Evolutionary conservation across 2,888 invertebrate genomes (phyloP), one percentile per base, ranked within the genome.

Genomic region (Mythimna pallens): DNA sequence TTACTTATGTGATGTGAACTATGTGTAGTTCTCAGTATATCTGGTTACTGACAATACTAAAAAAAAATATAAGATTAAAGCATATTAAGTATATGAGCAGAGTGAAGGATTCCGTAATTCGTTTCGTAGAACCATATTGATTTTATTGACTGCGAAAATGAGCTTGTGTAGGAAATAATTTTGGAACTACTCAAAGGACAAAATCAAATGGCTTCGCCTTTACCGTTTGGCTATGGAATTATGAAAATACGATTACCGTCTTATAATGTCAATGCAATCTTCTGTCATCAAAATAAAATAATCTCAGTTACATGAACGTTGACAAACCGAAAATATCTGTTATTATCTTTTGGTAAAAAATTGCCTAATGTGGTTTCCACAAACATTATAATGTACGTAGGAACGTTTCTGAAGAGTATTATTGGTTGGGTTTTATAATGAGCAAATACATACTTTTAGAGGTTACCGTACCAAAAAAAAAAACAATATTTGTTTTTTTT

Each of bases 351-450:
- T 34, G 2, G 34, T 25, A 63, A 63, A 14, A 66, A 64, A 76
- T 12, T 17, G 8, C n/a, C n/a, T 22, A 47, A 70, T 43, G 77
- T 43, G 40, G 9, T 52, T 69, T 43, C 34, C 17, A 34, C 34
- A 14, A 43, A n/a, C 58, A 76, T 76, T 59, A 73, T 43, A 36
- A 52, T 59, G 52, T 76, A 52, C n/a, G 52, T 66, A 76, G 43
- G 10, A 10, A 50, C 52, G 5, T 58, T 58, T 61, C n/a, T 55
- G 12, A 50, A 17, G 17, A n/a, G 20, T 20, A 25, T 54, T 61
- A 50, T 50, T 17, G 43, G 10, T 34, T 25, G 55, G 40, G 50
- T 71, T 65, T 55, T 47, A 30, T 14, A 54, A 17, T 36, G 40
- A 30, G 8, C 9, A 1, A 57, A 57, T 17, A 6, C 20, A 54